Evolutionary conservation across 2,113 vertebrate species (phyloP), one percentile per base, ranked within the genome.

Genomic region (Callipepla squamata): DNA sequence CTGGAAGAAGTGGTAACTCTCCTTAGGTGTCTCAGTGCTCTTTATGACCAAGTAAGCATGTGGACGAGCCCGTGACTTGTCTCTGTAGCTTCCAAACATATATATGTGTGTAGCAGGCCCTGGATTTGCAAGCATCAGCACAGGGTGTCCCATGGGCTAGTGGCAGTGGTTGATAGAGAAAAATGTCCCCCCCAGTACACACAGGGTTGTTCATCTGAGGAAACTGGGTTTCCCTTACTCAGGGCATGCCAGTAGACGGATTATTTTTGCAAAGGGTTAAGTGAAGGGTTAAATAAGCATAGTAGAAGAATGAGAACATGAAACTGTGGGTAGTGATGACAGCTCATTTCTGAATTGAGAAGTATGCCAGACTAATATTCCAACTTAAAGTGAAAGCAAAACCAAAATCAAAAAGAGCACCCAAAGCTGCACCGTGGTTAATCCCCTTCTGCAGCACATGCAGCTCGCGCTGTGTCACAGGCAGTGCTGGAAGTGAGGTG

Each of bases 381-480:
- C 48, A 32, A 1, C 25, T 32, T 25, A 44, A 83, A 79, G 21
- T 3, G 40, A 73, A 85, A 92, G 50, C 22, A 15, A 38, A 23
- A 2, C 28, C 83, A 45, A 32, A 75, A 69, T 4, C 10, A 38
- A 48, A 44, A 21, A 13, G 3, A 7, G 10, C 15, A 53, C 8
- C 3, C 9, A 40, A 40, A 53, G 1, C 8, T 73, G 47, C 14
- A 20, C 28, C 11, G 18, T 30, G 38, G 62, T 18, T 22, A 87
- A 34, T 15, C 8, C 14, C 7, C 26, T 12, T 48, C 7, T 2
- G 1, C 25, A 55, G 51, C 51, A 9, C 3, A 23, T 8, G 47
- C 36, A 55, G 51, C 51, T 11, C 3, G 32, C 5, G 42, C 36
- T 14, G 21, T 3, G 3, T 12, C 32, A 7, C 45, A 3, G 0